These are phyloP conservation scores for Actenoides lindsayi DNA, from an alignment of 2,113 vertebrate genomes.

Conservation along the genomic window DNA sequence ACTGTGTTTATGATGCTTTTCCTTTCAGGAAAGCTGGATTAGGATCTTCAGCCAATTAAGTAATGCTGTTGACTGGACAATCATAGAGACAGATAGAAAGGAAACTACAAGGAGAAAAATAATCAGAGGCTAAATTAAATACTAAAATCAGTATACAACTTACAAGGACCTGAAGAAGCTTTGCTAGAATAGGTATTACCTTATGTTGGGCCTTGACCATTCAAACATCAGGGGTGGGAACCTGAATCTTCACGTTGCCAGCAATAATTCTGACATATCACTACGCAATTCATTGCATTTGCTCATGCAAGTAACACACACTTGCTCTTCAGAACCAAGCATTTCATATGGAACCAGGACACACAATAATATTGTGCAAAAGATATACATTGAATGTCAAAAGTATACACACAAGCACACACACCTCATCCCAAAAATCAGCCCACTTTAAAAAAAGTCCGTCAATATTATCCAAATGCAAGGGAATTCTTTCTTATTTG, in stretches of 20 bases:
- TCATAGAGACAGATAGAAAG: slow-evolving; percentile 26
- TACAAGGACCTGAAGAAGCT: neutral
- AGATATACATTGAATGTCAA: neutral
- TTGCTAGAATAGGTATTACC: neutral
- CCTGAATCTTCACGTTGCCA: neutral
- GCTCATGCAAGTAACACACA: neutral
- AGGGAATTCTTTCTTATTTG: neutral
- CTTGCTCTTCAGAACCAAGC: neutral
- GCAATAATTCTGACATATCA: neutral
- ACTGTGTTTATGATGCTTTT: slow-evolving; percentile 10
- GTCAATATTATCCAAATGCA: neutral
- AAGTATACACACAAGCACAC: neutral
- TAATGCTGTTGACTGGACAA: slow-evolving; percentile 29
- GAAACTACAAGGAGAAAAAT: neutral
- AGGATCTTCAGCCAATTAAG: slow-evolving; percentile 62
- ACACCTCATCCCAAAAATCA: neutral
- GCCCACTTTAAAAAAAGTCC: neutral
- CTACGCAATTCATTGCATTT: neutral
- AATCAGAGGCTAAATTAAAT: slow-evolving; percentile 1
- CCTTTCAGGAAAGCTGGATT: slow-evolving; percentile 53
- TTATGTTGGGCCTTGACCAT: neutral
- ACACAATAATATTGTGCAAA: neutral
- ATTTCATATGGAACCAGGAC: neutral
- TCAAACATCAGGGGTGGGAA: neutral
- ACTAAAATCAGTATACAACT: neutral